phyloP scores from a whole-genome alignment of 2,113 vertebrate species.

The Boleophthalmus pectinirostris region DNA sequence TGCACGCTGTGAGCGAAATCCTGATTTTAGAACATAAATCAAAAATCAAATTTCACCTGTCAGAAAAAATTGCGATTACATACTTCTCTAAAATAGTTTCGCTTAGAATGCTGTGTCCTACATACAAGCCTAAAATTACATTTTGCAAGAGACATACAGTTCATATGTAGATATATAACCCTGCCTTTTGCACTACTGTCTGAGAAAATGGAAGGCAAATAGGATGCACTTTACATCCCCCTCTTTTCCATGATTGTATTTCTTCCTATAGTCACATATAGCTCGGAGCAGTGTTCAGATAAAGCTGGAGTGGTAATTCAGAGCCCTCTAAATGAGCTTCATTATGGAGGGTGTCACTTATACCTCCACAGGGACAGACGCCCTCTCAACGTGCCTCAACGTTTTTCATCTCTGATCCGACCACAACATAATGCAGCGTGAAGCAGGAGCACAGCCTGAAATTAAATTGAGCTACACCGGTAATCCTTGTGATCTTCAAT shows the following conservation, averaged over 20 bases:
- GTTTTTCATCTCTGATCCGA: slow-evolving; percentile 19
- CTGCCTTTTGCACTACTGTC: slow-evolving; percentile 6
- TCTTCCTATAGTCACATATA: slow-evolving; percentile 1
- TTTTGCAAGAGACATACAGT: no score
- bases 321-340: slow-evolving; percentile 13
- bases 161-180: neutral
- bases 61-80: neutral
- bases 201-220: slow-evolving; percentile 2
- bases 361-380: slow-evolving; percentile 8
- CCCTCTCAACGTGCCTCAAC: slow-evolving; percentile 2
- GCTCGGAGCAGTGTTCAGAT: neutral
- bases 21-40: neutral
- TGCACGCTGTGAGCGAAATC: neutral
- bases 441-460: slow-evolving; percentile 17
- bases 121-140: neutral
- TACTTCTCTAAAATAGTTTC: neutral
- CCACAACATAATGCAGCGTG: slow-evolving; percentile 12
- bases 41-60: neutral
- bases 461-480: slow-evolving; percentile 16
- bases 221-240: slow-evolving; percentile 1
- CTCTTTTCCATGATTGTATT: neutral
- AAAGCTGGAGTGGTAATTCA: neutral
- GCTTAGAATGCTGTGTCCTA: neutral
- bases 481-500: slow-evolving; percentile 40
- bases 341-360: slow-evolving; percentile 21